Conservation (phyloP, 2,797 vertebrate genomes). For the Lithobates pipiens region DNA sequence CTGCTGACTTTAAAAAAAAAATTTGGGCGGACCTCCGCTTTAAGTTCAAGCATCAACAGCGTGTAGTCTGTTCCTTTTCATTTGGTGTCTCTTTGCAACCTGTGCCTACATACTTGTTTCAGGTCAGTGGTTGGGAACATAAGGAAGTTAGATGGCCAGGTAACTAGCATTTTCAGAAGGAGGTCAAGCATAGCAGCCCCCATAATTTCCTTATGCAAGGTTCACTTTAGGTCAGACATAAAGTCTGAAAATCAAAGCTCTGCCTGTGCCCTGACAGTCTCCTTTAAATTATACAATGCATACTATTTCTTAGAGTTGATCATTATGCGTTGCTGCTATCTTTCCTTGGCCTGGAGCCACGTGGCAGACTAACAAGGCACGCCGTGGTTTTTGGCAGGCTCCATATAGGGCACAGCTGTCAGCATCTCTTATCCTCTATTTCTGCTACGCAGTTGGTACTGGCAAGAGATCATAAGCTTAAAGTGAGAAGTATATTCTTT, state of each 20-base stretch:
- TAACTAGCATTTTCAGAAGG: no score
- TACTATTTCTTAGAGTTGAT: slow-evolving; percentile 70
- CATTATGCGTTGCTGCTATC: slow-evolving; percentile 70
- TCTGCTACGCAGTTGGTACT: slow-evolving; percentile 74
- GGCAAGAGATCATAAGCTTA: slow-evolving; percentile 75
- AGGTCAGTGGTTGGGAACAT: no score
- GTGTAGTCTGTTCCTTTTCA: no score
- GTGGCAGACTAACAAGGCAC: slow-evolving; percentile 69
- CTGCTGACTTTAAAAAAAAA: no score
- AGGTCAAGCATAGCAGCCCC: not conserved
- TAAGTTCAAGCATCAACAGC: no score
- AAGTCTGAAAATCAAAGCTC: slow-evolving; percentile 38
- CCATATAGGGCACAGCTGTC: slow-evolving; percentile 76
- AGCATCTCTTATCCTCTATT: slow-evolving; percentile 75
- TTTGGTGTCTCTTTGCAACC: no score
- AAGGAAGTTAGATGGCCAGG: no score
- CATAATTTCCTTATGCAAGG: no score
- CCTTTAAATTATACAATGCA: slow-evolving; percentile 67
- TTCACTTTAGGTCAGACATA: not conserved
- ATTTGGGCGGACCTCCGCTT: no score
- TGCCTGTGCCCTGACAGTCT: slow-evolving; percentile 66
- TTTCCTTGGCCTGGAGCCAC: slow-evolving; percentile 72
- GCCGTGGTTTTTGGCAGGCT: slow-evolving; percentile 71
- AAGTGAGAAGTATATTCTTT: slow-evolving; percentile 68
- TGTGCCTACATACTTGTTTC: no score